Evolutionary conservation across 2,888 invertebrate species (phyloP).

Genomic region (Drosophila robusta): DNA sequence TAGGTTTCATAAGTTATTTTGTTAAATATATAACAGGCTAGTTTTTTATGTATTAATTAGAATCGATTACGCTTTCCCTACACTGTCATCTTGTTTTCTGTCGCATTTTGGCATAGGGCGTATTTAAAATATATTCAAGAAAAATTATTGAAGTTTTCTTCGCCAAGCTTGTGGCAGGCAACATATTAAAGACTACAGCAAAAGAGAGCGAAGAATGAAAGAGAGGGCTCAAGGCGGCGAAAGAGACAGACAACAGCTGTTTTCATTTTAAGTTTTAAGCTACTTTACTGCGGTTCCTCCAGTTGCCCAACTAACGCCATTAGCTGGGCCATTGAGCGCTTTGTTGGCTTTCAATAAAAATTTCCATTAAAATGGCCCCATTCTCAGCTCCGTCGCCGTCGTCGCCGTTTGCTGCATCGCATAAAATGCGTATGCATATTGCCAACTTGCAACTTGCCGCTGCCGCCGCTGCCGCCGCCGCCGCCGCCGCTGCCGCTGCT

Average conservation of each 20-base stretch:
- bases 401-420: slow-evolving; percentile 49
- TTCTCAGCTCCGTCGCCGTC: slow-evolving; percentile 26
- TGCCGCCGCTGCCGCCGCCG: slow-evolving; percentile 6
- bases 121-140: slow-evolving; percentile 30
- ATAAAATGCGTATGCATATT: slow-evolving; percentile 80
- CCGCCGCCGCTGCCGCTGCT: slow-evolving; percentile 8
- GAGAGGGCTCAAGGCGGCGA: not conserved
- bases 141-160: slow-evolving; percentile 32
- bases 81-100: not conserved
- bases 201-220: slow-evolving; percentile 15
- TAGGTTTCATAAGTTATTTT: no score
- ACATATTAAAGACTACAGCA: slow-evolving; percentile 36
- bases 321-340: slow-evolving; percentile 80
- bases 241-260: slow-evolving; percentile 33
- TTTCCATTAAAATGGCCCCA: slow-evolving; percentile 75
- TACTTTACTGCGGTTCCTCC: slow-evolving; percentile 58
- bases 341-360: slow-evolving; percentile 79
- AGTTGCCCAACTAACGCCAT: slow-evolving; percentile 75
- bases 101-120: slow-evolving; percentile 24
- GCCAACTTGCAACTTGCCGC: slow-evolving; percentile 71
- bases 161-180: not conserved
- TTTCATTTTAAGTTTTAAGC: slow-evolving; percentile 70
- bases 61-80: no score
- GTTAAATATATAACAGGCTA: no score
- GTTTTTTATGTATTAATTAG: no score